Evolutionary conservation across 2,888 invertebrate genomes (phyloP).

Genomic region (Diarsia dahlii): DNA sequence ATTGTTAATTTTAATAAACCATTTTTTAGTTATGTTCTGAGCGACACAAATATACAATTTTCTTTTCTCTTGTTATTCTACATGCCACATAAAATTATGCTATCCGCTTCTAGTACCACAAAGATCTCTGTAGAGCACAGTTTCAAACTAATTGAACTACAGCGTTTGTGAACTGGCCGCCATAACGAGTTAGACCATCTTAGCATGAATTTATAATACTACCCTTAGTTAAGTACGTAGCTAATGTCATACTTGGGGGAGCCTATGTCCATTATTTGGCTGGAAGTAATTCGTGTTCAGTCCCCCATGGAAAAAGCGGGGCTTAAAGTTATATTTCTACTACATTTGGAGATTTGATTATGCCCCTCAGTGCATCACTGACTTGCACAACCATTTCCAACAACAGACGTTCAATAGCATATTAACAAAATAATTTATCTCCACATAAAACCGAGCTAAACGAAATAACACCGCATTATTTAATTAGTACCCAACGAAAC

Average conservation of each 20-base stretch:
- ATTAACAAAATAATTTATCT: constrained; percentile 49
- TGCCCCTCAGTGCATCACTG: background rate
- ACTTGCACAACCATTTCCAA: background rate
- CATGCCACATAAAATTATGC: background rate
- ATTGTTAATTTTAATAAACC: no score
- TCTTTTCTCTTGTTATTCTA: no score
- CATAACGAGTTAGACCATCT: constrained; percentile 44
- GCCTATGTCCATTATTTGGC: background rate
- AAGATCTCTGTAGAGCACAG: constrained; percentile 20
- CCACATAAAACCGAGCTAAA: constrained; percentile 28
- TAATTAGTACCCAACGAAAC: constrained; percentile 36
- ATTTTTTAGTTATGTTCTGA: no score
- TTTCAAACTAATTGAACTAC: constrained; percentile 54
- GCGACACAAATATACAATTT: no score
- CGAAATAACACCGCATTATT: constrained; percentile 42
- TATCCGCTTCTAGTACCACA: constrained; percentile 18
- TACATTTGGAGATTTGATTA: background rate
- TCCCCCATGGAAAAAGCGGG: background rate
- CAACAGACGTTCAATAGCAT: constrained; percentile 5
- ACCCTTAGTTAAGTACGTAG: constrained; percentile 12
- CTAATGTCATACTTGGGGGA: no score
- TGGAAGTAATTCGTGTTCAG: no score
- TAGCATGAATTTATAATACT: constrained; percentile 51
- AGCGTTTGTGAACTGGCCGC: constrained; percentile 28
- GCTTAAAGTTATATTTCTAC: background rate